Evolutionary conservation across 2,888 invertebrate genomes (phyloP).

Genomic region (Metallyticus violacea): DNA sequence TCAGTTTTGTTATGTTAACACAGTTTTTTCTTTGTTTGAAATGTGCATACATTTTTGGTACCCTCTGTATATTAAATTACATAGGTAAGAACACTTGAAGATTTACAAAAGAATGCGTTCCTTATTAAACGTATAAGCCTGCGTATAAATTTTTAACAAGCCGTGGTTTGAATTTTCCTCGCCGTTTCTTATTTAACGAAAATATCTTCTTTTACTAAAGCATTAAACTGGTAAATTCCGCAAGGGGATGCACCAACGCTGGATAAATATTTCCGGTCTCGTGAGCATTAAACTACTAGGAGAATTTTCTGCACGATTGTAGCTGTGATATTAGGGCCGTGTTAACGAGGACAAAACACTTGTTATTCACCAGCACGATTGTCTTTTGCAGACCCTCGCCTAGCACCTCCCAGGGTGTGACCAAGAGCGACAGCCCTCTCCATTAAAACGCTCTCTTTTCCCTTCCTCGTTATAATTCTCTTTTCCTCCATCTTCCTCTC

Average conservation of each 20-base stretch:
- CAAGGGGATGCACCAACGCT: neutral
- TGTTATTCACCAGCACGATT: neutral
- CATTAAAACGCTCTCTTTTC: neutral
- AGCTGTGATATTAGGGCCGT: neutral
- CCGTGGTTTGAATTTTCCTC: no score
- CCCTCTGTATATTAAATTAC: no score
- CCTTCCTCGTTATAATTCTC: neutral
- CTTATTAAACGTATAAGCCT: no score
- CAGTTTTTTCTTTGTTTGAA: no score
- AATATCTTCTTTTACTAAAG: no score
- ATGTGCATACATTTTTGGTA: no score
- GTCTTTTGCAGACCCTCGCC: neutral
- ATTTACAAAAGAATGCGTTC: no score
- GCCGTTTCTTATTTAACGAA: no score
- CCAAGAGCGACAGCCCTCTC: neutral
- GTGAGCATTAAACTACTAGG: neutral
- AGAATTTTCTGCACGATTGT: neutral
- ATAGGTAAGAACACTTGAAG: no score
- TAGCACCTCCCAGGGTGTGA: neutral
- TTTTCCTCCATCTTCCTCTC: neutral
- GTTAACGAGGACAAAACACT: neutral
- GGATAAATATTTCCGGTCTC: neutral
- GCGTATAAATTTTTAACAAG: no score
- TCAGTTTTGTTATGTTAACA: no score
- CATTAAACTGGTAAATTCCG: neutral